These are phyloP conservation scores for Anastrepha ludens DNA, from an alignment of 1,140 invertebrate species.

Conservation along the genomic window DNA sequence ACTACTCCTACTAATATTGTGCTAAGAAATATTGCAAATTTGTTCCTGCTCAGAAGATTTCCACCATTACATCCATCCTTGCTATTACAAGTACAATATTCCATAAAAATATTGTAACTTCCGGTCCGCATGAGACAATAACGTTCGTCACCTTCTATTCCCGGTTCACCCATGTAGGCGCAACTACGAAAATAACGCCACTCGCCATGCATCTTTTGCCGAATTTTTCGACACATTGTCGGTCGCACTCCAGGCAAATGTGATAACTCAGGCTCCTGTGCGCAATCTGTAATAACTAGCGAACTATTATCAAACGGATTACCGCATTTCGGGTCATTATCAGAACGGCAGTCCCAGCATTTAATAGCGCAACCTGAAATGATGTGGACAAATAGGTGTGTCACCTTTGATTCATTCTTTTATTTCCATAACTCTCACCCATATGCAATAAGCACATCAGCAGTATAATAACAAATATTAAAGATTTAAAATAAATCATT, in stretches of 20 bases:
- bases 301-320: constrained; percentile 95
- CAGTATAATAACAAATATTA: constrained; percentile 56
- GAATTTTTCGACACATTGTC: constrained; percentile 93
- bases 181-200: constrained; percentile 94
- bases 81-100: constrained; percentile 94
- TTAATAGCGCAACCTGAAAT: constrained; percentile 83
- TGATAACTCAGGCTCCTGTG: constrained; percentile 78
- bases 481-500: constrained; percentile 57
- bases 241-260: constrained; percentile 83
- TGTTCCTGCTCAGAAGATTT: constrained; percentile 56
- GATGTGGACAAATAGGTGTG: not conserved
- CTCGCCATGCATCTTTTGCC: constrained; percentile 93
- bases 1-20: constrained; percentile 35
- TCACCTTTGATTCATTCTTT: not conserved
- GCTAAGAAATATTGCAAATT: constrained; percentile 48
- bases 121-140: constrained; percentile 93
- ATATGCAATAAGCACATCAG: constrained; percentile 64
- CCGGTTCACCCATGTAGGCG: constrained; percentile 92
- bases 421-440: constrained; percentile 60
- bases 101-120: constrained; percentile 94
- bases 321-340: constrained; percentile 90
- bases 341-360: constrained; percentile 94
- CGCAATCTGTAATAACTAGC: constrained; percentile 90
- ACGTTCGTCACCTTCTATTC: constrained; percentile 91
- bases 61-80: constrained; percentile 92